Percentiles rank a stretch among this genome's conserved stretches.
Conservation (phyloP, 2,888 invertebrate genomes). For the Drosophila prolongata region DNA sequence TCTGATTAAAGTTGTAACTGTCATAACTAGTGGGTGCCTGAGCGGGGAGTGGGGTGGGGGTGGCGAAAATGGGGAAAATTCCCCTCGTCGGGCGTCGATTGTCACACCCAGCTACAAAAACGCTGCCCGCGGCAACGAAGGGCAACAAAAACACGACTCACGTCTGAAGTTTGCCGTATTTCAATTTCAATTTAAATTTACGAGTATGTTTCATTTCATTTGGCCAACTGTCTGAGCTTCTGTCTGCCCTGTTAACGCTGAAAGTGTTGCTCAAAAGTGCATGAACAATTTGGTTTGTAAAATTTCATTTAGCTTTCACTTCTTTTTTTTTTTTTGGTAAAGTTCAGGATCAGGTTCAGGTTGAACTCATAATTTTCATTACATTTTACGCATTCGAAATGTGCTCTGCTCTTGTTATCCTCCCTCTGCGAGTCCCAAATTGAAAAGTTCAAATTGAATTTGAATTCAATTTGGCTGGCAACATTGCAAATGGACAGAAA, state of each 20-base stretch:
- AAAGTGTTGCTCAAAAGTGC: slow-evolving; percentile 71
- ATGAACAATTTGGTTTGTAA: slow-evolving; percentile 75
- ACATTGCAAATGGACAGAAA: slow-evolving; percentile 59
- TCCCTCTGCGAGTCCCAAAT: slow-evolving; percentile 64
- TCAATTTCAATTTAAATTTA: slow-evolving; percentile 63
- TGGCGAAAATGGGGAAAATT: slow-evolving; percentile 8
- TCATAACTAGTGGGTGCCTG: slow-evolving; percentile 40
- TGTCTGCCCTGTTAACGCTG: slow-evolving; percentile 51
- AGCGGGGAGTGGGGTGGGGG: neutral
- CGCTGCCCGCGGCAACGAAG: slow-evolving; percentile 49
- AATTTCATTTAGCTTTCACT: slow-evolving; percentile 69
- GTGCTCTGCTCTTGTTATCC: slow-evolving; percentile 42
- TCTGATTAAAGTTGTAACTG: slow-evolving; percentile 64
- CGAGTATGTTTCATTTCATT: slow-evolving; percentile 68
- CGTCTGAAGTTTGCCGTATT: slow-evolving; percentile 48
- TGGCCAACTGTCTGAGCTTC: slow-evolving; percentile 42
- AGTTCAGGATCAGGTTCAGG: slow-evolving; percentile 29
- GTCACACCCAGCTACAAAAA: slow-evolving; percentile 54
- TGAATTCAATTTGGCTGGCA: slow-evolving; percentile 83
- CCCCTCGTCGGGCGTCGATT: slow-evolving; percentile 41
- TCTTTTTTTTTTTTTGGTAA: slow-evolving; percentile 21
- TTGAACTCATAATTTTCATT: slow-evolving; percentile 69
- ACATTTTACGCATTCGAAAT: slow-evolving; percentile 73
- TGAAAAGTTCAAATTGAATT: slow-evolving; percentile 84
- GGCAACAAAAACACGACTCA: slow-evolving; percentile 34